A percentile compares a stretch with the other conserved stretches of the same genome.
phyloP scores from a whole-genome alignment of 2,888 invertebrate species.

The Julus scanicus region DNA sequence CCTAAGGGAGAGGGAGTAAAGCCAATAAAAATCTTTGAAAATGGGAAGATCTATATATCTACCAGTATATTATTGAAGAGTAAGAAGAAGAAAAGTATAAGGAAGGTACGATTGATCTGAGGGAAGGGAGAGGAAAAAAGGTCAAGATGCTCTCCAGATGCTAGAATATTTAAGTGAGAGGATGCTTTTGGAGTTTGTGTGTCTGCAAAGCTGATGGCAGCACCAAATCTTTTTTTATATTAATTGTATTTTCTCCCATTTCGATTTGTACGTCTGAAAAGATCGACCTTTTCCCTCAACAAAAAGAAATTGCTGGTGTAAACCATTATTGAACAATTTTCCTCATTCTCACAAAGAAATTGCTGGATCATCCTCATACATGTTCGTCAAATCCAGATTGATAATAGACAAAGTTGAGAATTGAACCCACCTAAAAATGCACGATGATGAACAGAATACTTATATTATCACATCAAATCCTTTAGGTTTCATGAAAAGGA shows the following conservation, averaged over 20 bases:
- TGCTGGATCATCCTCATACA: not conserved
- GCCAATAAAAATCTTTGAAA: constrained; percentile 39
- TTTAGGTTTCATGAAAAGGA: not conserved
- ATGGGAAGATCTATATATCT: constrained; percentile 15
- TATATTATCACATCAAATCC: not conserved
- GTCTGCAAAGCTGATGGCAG: constrained; percentile 32
- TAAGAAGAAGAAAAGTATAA: not conserved
- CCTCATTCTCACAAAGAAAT: not conserved
- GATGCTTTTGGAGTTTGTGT: not conserved
- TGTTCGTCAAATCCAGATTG: not conserved
- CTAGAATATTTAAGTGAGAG: constrained; percentile 35
- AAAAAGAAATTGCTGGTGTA: constrained; percentile 9
- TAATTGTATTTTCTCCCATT: constrained; percentile 32
- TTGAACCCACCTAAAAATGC: not conserved
- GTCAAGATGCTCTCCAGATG: constrained; percentile 42
- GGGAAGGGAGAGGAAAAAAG: not conserved
- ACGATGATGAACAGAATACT: not conserved
- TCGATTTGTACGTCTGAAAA: constrained; percentile 30
- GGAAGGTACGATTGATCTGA: not conserved
- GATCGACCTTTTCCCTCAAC: constrained; percentile 5
- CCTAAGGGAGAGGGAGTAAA: not conserved
- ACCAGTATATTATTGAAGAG: too few relatives aligned
- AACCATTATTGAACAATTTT: constrained; percentile 28
- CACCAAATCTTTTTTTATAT: constrained; percentile 12
- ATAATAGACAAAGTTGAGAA: not conserved